Base-by-base conservation (phyloP, 1,140 invertebrate species). In the Rhynchophorus ferrugineus region DNA sequence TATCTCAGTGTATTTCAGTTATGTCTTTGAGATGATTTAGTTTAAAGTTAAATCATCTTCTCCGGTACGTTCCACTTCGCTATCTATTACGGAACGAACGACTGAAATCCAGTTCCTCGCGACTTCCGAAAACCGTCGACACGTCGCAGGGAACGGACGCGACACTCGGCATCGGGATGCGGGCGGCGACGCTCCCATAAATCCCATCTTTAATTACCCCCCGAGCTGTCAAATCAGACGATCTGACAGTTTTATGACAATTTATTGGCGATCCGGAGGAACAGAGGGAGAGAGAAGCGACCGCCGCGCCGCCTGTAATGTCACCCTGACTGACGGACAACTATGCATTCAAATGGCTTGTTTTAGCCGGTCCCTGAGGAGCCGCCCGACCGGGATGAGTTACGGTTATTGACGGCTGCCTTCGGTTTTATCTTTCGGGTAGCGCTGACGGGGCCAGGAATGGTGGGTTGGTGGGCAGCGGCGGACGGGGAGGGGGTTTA, bases 231-330 rank as follows among this genome's bases (percentile, higher is more conserved):
- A 79, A 76, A 78, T 78, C 77, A 77, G 75, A 73, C 73, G 75
- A 75, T 75, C 71, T 76, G 78, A 78, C 78, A 78, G 75, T 78
- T 79, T 79, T 78, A 79, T 79, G 78, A 79, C 78, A 76, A 79
- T 79, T 79, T 79, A 79, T 77, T 73, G 73, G 74, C 69, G 74
- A 75, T 62, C 64, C 65, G 63, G 61, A 67, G 63, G 49, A 59
- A 56, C 46, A 29, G 42, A 59, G 54, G 66, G 65, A 68, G 66
- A 63, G 11, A 5, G 75, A 76, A 75, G 73, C 74, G 59, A 46
- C 70, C 71, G 70, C 71, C 73, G 69, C 60, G 62, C 61, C 59
- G 61, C 65, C 67, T 61, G 69, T 74, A 77, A 77, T 77, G 75
- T 74, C 75, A 71, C 69, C 72, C 69, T 77, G 77, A 78, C 72